phyloP scores from a whole-genome alignment of 2,888 invertebrate species.

The Incurvaria masculella region DNA sequence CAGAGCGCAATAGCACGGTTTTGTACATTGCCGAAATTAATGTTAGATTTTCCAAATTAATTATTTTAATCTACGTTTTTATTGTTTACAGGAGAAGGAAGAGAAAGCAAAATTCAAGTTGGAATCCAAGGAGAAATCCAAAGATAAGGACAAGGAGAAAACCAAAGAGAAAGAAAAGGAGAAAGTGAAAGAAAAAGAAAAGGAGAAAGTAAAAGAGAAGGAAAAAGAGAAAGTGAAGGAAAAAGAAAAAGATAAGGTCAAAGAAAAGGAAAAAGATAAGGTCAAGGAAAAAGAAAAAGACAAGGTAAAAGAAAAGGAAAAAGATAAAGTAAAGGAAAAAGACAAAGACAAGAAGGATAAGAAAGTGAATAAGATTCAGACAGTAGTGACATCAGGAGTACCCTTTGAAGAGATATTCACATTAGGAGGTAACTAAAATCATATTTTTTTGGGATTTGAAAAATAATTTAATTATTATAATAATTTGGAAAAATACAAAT shows the following conservation, averaged over 20 bases:
- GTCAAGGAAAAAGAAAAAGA: slow-evolving; percentile 57
- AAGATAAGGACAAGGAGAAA: slow-evolving; percentile 49
- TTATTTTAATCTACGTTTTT: too few relatives aligned
- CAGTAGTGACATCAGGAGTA: slow-evolving; percentile 49
- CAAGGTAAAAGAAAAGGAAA: slow-evolving; percentile 64
- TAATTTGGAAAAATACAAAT: too few relatives aligned
- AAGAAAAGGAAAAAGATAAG: slow-evolving; percentile 37
- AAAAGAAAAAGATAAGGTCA: slow-evolving; percentile 22
- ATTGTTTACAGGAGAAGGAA: slow-evolving; percentile 42
- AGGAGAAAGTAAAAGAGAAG: slow-evolving; percentile 12
- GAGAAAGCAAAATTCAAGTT: slow-evolving; percentile 49
- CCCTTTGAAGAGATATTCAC: slow-evolving; percentile 67
- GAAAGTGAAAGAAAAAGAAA: slow-evolving; percentile 14
- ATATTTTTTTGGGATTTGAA: slow-evolving; percentile 10
- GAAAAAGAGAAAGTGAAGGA: slow-evolving; percentile 44
- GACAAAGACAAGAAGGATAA: slow-evolving; percentile 72
- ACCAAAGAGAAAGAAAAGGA: slow-evolving; percentile 47
- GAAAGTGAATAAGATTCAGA: slow-evolving; percentile 59
- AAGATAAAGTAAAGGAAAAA: slow-evolving; percentile 64
- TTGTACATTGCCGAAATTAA: too few relatives aligned
- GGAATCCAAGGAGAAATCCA: slow-evolving; percentile 40
- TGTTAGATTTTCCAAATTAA: too few relatives aligned
- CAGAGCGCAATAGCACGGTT: too few relatives aligned
- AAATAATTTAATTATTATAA: too few relatives aligned
- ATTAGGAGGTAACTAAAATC: slow-evolving; percentile 58